Percentiles rank a stretch among this genome's conserved stretches.
Conservation (phyloP, 2,888 invertebrate genomes). For the Eurytoma californica region DNA sequence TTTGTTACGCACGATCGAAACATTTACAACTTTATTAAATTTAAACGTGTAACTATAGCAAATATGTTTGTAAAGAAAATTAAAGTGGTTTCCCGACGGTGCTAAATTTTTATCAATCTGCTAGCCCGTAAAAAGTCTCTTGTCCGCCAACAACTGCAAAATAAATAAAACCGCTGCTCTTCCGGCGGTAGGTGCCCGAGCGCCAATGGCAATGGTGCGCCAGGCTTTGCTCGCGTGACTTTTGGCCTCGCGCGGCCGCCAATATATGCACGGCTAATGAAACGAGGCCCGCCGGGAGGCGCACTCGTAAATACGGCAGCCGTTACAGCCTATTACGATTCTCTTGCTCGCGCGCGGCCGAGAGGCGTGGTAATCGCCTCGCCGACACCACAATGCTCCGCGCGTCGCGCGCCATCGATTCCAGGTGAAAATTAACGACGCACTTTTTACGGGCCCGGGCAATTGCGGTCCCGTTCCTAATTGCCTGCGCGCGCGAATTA, state of each 20-base stretch:
- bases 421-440: slow-evolving; percentile 43
- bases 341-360: slow-evolving; percentile 40
- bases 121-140: too few relatives aligned
- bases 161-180: too few relatives aligned
- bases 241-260: neutral
- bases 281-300: slow-evolving; percentile 60
- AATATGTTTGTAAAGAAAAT: too few relatives aligned
- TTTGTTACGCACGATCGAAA: too few relatives aligned
- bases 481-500: slow-evolving; percentile 18
- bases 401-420: neutral
- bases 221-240: neutral
- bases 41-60: too few relatives aligned
- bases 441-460: slow-evolving; percentile 14
- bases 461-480: slow-evolving; percentile 17
- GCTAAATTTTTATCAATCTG: too few relatives aligned
- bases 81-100: too few relatives aligned
- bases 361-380: slow-evolving; percentile 64
- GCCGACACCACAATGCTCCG: slow-evolving; percentile 53
- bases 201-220: too few relatives aligned
- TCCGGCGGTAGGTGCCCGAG: too few relatives aligned
- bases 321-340: slow-evolving; percentile 64
- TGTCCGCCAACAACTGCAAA: too few relatives aligned
- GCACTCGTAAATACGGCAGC: slow-evolving; percentile 67
- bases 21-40: too few relatives aligned
- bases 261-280: slow-evolving; percentile 66